Evolutionary conservation across 2,888 invertebrate species (phyloP).

Genomic region (Osmoderma eremita): DNA sequence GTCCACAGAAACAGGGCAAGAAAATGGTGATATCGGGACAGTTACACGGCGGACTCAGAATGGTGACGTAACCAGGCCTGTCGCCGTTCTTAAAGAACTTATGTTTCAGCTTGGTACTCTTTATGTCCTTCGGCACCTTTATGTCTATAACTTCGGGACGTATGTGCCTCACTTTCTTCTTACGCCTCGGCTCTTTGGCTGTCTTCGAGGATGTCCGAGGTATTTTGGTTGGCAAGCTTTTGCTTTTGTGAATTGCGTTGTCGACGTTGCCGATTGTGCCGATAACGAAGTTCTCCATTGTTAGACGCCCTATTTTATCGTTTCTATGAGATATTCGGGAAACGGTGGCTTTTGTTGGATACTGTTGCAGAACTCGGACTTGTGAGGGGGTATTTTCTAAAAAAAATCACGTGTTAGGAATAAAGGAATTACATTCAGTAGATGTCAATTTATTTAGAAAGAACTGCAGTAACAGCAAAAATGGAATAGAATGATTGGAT

Average conservation of each 20-base stretch:
- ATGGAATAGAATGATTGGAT: too few relatives aligned
- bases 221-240: slow-evolving; percentile 8
- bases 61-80: slow-evolving; percentile 47
- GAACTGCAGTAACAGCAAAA: too few relatives aligned
- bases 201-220: not conserved
- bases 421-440: too few relatives aligned
- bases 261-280: slow-evolving; percentile 21
- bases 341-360: not conserved
- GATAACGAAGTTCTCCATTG: slow-evolving; percentile 19
- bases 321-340: not conserved
- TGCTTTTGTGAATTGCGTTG: too few relatives aligned
- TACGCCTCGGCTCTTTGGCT: not conserved
- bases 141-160: slow-evolving; percentile 41
- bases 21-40: slow-evolving; percentile 50
- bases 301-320: not conserved
- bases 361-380: slow-evolving; percentile 4
- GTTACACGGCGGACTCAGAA: slow-evolving; percentile 48
- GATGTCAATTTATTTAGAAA: too few relatives aligned
- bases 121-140: slow-evolving; percentile 34
- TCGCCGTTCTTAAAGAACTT: slow-evolving; percentile 37
- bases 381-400: not conserved
- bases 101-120: slow-evolving; percentile 36
- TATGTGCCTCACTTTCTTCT: slow-evolving; percentile 22
- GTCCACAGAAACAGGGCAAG: slow-evolving; percentile 48
- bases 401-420: too few relatives aligned